phyloP scores from a whole-genome alignment of 2,888 invertebrate genomes.

The Frankliniella intonsa region DNA sequence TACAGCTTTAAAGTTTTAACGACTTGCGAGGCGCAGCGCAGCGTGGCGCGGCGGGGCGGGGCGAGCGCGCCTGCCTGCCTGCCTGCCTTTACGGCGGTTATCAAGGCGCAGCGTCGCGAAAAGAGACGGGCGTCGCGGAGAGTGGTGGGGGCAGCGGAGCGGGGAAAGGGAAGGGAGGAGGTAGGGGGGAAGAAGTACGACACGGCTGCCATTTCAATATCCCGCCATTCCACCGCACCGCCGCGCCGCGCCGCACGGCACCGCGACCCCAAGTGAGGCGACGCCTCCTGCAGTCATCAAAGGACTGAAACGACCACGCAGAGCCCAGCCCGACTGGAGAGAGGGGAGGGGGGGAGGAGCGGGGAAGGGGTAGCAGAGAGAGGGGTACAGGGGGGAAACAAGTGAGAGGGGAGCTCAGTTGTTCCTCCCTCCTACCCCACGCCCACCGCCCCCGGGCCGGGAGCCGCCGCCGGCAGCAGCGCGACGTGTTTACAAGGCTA shows the following conservation, averaged over 20 bases:
- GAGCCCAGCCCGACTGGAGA: too few relatives aligned
- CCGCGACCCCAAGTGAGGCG: too few relatives aligned
- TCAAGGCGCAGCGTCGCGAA: not conserved
- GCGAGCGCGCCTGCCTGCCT: not conserved
- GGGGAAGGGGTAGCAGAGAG: too few relatives aligned
- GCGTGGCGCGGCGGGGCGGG: not conserved
- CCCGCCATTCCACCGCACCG: not conserved
- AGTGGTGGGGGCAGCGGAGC: not conserved
- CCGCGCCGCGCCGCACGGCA: not conserved
- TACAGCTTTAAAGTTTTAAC: conserved; percentile 21
- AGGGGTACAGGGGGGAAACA: not conserved
- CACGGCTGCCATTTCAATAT: not conserved
- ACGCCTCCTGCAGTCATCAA: not conserved
- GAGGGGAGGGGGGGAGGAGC: too few relatives aligned
- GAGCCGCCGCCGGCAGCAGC: not conserved
- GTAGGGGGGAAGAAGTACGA: not conserved
- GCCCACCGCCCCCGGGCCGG: not conserved
- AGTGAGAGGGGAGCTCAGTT: not conserved
- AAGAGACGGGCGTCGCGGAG: not conserved
- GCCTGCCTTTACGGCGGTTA: not conserved
- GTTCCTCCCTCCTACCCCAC: not conserved
- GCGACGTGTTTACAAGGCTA: not conserved
- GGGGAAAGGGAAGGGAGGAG: not conserved
- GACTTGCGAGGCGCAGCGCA: not conserved
- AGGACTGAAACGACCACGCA: not conserved